Evolutionary conservation across 2,113 vertebrate genomes (phyloP), one percentile per base, ranked within the genome.

Genomic region (Leptosomus discolor): DNA sequence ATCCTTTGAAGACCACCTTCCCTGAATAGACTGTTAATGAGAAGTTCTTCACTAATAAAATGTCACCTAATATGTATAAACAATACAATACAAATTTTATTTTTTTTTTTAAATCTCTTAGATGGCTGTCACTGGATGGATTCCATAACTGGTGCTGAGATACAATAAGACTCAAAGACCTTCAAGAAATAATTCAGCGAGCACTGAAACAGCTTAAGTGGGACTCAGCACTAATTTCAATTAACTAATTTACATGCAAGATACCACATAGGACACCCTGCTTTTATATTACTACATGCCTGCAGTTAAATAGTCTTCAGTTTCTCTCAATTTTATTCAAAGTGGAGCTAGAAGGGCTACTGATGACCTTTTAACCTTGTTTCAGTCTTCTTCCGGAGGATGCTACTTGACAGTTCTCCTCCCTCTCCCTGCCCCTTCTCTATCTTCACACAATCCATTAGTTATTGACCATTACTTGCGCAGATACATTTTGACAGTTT

Each of bases 1-100:
- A 85, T 84, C 71, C 81, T 94, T 80, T 48, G 81, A 88, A 97
- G 78, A 67, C 6, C 22, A 32, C 45, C 83, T 89, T 82, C 30
- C 51, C 74, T 88, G 68, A 85, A 54, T 26, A 5, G 0, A 50
- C 74, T 71, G 85, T 43, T 95, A 97, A 95, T 91, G 50, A 95
- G 75, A 94, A 93, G 12, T n/a, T 71, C 74, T 77, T 83, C 37
- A 34, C 75, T 67, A 70, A 90, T 89, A 51, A 96, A 94, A 82
- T 68, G 32, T 41, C 43, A 39, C 29, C 53, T 85, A 79, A 18
- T n/a, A 90, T 84, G 14, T 19, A 75, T 45, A 85, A 80, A 65
- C 71, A 94, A 96, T n/a, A 84, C 9, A 77, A 86, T 51, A 56
- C 9, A 29, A 74, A n/a, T n/a, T n/a, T n/a, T n/a, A n/a, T n/a